A percentile compares a stretch with the other conserved stretches of the same genome.
Conservation (phyloP, 2,797 vertebrate species). For the Sebastes hubbsi region DNA sequence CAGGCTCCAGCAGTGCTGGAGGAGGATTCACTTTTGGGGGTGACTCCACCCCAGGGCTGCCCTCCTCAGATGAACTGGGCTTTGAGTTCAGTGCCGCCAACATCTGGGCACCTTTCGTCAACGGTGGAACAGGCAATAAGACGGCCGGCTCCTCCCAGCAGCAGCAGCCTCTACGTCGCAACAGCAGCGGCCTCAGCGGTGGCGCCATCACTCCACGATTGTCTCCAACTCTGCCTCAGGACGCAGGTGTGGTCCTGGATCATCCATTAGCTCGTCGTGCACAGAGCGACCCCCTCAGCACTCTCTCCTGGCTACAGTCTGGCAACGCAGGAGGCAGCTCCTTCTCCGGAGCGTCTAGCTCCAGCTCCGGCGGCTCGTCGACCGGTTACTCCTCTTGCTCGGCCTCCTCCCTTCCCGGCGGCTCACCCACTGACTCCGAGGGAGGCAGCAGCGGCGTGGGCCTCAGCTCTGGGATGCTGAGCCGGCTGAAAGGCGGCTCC, state of each 20-base stretch:
- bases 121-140: conserved; percentile 74
- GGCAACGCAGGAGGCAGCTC: conserved; percentile 82
- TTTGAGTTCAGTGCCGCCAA: conserved; percentile 90
- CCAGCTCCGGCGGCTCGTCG: conserved; percentile 84
- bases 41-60: conserved; percentile 71
- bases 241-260: conserved; percentile 76
- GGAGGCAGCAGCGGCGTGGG: conserved; percentile 82
- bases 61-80: conserved; percentile 87
- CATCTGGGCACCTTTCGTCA: conserved; percentile 94
- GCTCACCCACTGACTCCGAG: conserved; percentile 89
- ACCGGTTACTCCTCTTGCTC: conserved; percentile 90
- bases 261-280: conserved; percentile 89
- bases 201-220: conserved; percentile 87
- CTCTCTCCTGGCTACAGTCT: conserved; percentile 90
- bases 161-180: conserved; percentile 74
- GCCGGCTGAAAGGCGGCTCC: conserved; percentile 77
- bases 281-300: conserved; percentile 89
- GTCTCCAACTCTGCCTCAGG: conserved; percentile 91
- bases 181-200: conserved; percentile 86
- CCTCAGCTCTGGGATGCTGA: conserved; percentile 76
- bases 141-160: conserved; percentile 59
- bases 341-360: conserved; percentile 86
- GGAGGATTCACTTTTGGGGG: conserved; percentile 86
- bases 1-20: conserved; percentile 77
- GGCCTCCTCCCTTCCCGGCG: conserved; percentile 88